Base-by-base conservation (phyloP, 2,888 invertebrate genomes). In the Synanthedon myopaeformis region DNA sequence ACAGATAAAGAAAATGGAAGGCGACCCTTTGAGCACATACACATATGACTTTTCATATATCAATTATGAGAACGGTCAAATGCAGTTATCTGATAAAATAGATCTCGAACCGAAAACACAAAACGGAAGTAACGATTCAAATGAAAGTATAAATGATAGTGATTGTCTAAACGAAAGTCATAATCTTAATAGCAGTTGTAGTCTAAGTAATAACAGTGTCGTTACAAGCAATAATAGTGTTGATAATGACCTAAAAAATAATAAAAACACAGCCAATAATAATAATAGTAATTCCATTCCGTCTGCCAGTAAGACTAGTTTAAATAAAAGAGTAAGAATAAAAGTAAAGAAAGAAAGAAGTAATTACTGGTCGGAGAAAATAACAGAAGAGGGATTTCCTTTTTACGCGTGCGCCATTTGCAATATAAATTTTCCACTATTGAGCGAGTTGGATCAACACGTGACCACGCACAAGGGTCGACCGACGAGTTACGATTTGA, bases 391-490 rank as follows among this genome's bases (percentile, higher is more conserved):
- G 13, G 65, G 76, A 0, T 86, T 77, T 45, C 74, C 78, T 0
- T 87, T 84, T 54, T 87, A 82, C 23, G 84, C 83, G 0, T 87
- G 86, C 56, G 65, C 86, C 0, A 70, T 86, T 0, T 87, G 86
- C 45, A 77, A 85, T 52, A 67, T 84, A 2, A 76, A 77, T 10
- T 86, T 70, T 53, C 59, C 64, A 12, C 59, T 71, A 0, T 55
- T 84, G 2, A 59, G 67, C 0, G 77, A 83, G 4, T 58, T 87
- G 2, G 85, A 85, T 49, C 63, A 75, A 3, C 86, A 87, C 56
- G 78, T 86, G 0, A 69, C 74, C 0, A 68, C 72, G 1, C 86
- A 87, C 42, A 79, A 80, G 45, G 79, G 82, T 28, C 70, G 86
- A 41, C 64, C 83, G 52, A 86, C 86, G 0, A 85, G 83, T 50